Conservation (phyloP, 2,888 invertebrate species). For the Caprella mutica region DNA sequence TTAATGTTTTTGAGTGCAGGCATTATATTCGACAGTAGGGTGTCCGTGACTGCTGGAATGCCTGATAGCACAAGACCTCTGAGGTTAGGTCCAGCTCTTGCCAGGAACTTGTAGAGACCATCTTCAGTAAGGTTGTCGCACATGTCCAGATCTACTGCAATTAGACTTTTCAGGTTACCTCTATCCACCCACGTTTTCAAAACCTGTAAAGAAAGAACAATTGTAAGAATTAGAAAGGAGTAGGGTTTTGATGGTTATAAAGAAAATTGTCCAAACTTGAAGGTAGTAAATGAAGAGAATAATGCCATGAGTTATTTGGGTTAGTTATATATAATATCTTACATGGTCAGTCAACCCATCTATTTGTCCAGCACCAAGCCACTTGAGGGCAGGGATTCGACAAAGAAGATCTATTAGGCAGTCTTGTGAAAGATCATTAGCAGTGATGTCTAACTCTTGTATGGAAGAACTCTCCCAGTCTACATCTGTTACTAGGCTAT, state of each 20-base stretch:
- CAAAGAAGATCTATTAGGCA: slow-evolving; percentile 84
- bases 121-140: slow-evolving; percentile 93
- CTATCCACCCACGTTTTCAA: slow-evolving; percentile 80
- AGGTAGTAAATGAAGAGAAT: too few species aligned
- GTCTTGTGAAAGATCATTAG: slow-evolving; percentile 88
- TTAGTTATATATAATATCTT: too few species aligned
- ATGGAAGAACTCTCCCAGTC: slow-evolving; percentile 92
- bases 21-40: slow-evolving; percentile 91
- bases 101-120: slow-evolving; percentile 79
- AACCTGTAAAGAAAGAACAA: too few species aligned
- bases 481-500: slow-evolving; percentile 84
- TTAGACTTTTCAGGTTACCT: slow-evolving; percentile 60
- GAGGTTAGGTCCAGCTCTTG: slow-evolving; percentile 76
- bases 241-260: too few species aligned
- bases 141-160: slow-evolving; percentile 82
- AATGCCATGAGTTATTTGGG: too few species aligned
- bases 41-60: slow-evolving; percentile 96
- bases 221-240: neutral
- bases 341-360: slow-evolving; percentile 94
- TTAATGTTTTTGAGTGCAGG: slow-evolving; percentile 81
- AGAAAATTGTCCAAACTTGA: too few species aligned
- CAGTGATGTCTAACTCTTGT: slow-evolving; percentile 91
- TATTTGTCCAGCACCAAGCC: slow-evolving; percentile 88
- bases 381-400: slow-evolving; percentile 65
- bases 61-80: slow-evolving; percentile 80